Evolutionary conservation across 2,888 invertebrate genomes (phyloP), one percentile per base, ranked within the genome.

Genomic region (Cantharis lateralis): DNA sequence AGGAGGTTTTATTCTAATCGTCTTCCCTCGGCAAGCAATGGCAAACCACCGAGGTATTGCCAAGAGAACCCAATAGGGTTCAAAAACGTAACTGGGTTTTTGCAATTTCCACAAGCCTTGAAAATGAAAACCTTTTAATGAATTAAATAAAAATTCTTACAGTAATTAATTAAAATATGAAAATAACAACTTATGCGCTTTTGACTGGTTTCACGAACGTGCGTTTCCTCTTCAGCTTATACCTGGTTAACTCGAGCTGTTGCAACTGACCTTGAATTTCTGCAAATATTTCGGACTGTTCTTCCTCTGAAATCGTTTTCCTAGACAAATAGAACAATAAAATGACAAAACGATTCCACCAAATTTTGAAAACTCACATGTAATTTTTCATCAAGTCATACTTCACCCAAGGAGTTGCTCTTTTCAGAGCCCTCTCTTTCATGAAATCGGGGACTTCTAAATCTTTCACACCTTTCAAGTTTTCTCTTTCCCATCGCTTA

Each of bases 361-460:
- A 0, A 18, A 66, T 18, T 15, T 28, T 16, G 10, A 66, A 15
- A 24, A 82, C 85, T 84, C 87, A 93, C 91, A 98, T 94, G 87
- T 98, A 98, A 77, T 94, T 91, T 87, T 95, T 95, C 97, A 99
- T 98, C 72, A 99, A 89, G 88, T 99, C 98, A 88, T 93, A 96
- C 90, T 96, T 95, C 85, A 95, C 95, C 93, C 95, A 96, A 0
- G 96, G 96, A 81, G 91, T 94, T 64, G 90, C 91, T 32, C 91
- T 85, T 71, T 90, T 85, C 80, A 91, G 89, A 5, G 93, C 91
- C 72, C 91, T 90, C 20, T 83, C 82, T 75, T 85, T 86, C 78
- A 87, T 85, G 68, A 78, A 84, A 78, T 87, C 86, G 4, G 87
- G 85, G 64, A 88, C 81, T 20, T 82, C 81, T 78, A 86, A 84